phyloP scores from a whole-genome alignment of 1,140 invertebrate genomes.

The Panulirus ornatus region DNA sequence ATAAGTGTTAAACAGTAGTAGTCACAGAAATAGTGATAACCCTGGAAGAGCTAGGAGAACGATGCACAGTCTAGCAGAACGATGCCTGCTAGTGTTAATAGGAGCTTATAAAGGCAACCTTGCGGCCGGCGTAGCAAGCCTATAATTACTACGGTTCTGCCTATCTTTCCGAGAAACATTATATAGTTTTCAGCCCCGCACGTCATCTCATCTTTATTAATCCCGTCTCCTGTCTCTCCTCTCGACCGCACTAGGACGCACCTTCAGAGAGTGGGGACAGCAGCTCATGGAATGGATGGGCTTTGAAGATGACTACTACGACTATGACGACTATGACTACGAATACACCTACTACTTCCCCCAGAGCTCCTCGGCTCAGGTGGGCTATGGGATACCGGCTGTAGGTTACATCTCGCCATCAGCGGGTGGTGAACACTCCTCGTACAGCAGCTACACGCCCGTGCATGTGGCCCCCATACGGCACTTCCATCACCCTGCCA shows the following conservation, averaged over 20 bases:
- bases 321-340: conserved; percentile 59
- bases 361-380: not conserved
- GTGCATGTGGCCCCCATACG: not conserved
- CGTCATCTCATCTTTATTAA: not conserved
- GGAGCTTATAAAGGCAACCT: too few species aligned
- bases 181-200: not conserved
- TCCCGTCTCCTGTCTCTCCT: not conserved
- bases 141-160: too few species aligned
- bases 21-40: too few species aligned
- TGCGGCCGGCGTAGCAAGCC: too few species aligned
- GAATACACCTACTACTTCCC: conserved; percentile 37
- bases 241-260: conserved; percentile 35
- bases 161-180: too few species aligned
- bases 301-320: conserved; percentile 50
- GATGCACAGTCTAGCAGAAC: too few species aligned
- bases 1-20: too few species aligned
- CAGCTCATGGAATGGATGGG: conserved; percentile 66
- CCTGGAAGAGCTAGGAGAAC: too few species aligned
- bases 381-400: conserved; percentile 51
- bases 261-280: conserved; percentile 52
- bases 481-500: conserved; percentile 24
- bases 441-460: conserved; percentile 62
- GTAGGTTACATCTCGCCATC: conserved; percentile 31
- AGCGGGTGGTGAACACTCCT: conserved; percentile 44
- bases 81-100: too few species aligned